Evolutionary conservation across 2,797 vertebrate genomes (phyloP).

Genomic region (Ctenopoma kingsleyae): DNA sequence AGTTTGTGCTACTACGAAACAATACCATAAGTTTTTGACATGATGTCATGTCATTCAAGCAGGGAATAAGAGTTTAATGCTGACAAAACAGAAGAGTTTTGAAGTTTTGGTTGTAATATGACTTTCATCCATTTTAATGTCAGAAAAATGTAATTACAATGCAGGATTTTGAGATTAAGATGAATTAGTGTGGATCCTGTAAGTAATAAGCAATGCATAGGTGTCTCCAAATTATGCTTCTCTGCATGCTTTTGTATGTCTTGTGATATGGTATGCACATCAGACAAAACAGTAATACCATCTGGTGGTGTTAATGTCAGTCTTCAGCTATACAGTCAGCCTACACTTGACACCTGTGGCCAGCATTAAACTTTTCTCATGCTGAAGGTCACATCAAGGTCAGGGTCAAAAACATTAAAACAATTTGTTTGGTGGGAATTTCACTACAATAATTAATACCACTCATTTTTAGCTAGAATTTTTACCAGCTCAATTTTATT

Average conservation of each 20-base stretch:
- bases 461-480: no score
- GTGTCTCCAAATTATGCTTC: neutral
- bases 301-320: no score
- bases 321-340: no score
- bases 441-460: neutral
- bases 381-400: no score
- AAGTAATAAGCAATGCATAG: neutral
- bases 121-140: constrained; percentile 16
- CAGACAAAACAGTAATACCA: no score
- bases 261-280: no score
- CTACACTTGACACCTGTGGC: no score
- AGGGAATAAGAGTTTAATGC: neutral
- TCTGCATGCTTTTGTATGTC: neutral
- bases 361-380: no score
- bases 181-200: constrained; percentile 16
- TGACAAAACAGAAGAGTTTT: neutral
- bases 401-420: no score
- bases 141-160: constrained; percentile 4
- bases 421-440: no score
- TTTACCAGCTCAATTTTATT: neutral
- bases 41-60: neutral
- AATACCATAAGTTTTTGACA: neutral
- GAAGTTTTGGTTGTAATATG: neutral
- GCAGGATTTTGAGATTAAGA: constrained; percentile 17
- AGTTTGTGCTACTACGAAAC: no score